These are phyloP conservation scores for Ferdinandea cuprea DNA, from an alignment of 2,888 invertebrate genomes.

Conservation along the genomic window DNA sequence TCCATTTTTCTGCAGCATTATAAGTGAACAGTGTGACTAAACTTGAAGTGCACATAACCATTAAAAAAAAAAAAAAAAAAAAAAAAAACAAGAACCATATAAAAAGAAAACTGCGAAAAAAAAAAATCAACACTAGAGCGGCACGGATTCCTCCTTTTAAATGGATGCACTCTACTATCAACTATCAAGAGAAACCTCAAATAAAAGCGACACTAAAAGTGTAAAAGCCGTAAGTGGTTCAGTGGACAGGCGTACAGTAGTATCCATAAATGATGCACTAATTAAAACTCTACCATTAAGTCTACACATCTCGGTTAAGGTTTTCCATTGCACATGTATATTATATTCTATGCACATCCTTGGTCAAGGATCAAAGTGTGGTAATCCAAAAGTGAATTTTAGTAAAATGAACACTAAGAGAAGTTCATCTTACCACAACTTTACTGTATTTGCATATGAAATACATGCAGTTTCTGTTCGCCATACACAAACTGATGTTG, in stretches of 20 bases:
- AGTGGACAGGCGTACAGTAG: slow-evolving; percentile 2
- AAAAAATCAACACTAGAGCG: slow-evolving; percentile 2
- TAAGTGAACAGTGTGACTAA: background rate
- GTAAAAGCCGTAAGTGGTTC: slow-evolving; percentile 36
- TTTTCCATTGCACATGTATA: too few species aligned
- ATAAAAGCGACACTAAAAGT: slow-evolving; percentile 23
- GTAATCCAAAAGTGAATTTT: background rate
- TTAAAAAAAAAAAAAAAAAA: background rate
- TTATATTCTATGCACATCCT: too few species aligned
- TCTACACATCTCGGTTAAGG: too few species aligned
- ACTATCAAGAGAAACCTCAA: slow-evolving; percentile 19
- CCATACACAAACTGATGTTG: slow-evolving; percentile 5
- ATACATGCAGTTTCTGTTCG: background rate
- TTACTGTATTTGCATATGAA: slow-evolving; percentile 1
- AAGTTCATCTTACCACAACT: background rate
- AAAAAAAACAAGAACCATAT: background rate
- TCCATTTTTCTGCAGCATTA: background rate
- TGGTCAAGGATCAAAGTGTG: too few species aligned
- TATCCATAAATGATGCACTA: background rate
- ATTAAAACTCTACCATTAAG: background rate
- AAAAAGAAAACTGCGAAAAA: background rate
- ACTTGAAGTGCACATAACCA: slow-evolving; percentile 4
- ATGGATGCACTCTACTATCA: slow-evolving; percentile 22
- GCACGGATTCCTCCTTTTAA: background rate
- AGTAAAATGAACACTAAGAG: background rate